Percentiles rank a stretch among this genome's conserved stretches.
Evolutionary conservation across 2,888 invertebrate genomes (phyloP).

Genomic region (Agrochola macilenta): DNA sequence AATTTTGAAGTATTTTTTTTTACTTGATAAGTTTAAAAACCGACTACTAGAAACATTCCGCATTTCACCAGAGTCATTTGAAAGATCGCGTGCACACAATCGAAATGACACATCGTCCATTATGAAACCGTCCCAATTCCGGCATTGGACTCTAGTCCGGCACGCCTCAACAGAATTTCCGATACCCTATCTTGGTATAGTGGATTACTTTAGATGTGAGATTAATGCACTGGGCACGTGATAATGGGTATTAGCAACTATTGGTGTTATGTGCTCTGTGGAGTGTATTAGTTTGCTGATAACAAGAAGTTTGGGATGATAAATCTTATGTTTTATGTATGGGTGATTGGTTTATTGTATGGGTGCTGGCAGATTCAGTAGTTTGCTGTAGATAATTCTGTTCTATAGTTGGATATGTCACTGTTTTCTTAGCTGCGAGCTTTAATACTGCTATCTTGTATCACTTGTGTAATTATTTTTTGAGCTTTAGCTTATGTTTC

Average conservation of each 20-base stretch:
- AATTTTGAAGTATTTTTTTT: too few relatives aligned
- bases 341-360: conserved; percentile 10
- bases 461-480: background rate
- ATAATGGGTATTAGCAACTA: conserved; percentile 68
- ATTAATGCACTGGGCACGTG: conserved; percentile 71
- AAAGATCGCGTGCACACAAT: conserved; percentile 64
- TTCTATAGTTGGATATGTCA: background rate
- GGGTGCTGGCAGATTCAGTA: conserved; percentile 2
- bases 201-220: conserved; percentile 70
- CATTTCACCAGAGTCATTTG: conserved; percentile 8
- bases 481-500: background rate
- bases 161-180: conserved; percentile 76
- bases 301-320: conserved; percentile 43
- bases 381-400: too few relatives aligned
- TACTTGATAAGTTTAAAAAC: background rate
- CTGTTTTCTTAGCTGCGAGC: background rate
- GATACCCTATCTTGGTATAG: conserved; percentile 68
- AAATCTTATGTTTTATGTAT: conserved; percentile 39
- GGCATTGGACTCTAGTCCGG: conserved; percentile 53
- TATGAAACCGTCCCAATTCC: conserved; percentile 63
- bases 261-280: conserved; percentile 58
- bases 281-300: conserved; percentile 59
- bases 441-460: background rate
- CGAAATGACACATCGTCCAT: conserved; percentile 61
- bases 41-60: background rate